phyloP scores from a whole-genome alignment of 2,113 vertebrate species.

The Malurus cyaneus region DNA sequence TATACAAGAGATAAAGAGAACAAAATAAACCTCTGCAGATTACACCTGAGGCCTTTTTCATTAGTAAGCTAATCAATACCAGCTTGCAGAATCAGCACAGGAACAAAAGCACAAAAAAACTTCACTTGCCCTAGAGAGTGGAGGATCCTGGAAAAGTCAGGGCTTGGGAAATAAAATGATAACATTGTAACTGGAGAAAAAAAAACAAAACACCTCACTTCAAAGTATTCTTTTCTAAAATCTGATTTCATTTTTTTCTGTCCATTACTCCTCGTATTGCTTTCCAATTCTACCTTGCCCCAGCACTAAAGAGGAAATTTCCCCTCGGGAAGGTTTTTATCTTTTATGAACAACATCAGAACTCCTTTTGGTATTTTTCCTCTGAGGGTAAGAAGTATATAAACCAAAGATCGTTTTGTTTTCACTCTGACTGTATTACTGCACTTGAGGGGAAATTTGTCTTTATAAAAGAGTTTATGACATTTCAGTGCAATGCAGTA shows the following conservation, averaged over 20 bases:
- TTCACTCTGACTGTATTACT: slow-evolving; percentile 55
- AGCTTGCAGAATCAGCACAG: neutral
- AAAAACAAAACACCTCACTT: neutral
- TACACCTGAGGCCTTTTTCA: neutral
- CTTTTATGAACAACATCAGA: slow-evolving; percentile 48
- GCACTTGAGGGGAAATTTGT: slow-evolving; percentile 62
- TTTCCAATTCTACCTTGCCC: slow-evolving; percentile 43
- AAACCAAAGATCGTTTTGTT: slow-evolving; percentile 59
- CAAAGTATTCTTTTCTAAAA: slow-evolving; percentile 6
- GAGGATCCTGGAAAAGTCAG: neutral
- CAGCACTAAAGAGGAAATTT: slow-evolving; percentile 53
- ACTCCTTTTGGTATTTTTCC: slow-evolving; percentile 54
- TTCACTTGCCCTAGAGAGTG: neutral
- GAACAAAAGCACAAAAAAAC: neutral
- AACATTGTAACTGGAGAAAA: neutral
- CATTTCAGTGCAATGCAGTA: slow-evolving; percentile 21
- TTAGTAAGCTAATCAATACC: slow-evolving; percentile 18
- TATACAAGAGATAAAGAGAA: neutral
- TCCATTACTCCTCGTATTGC: slow-evolving; percentile 17
- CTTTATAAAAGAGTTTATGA: slow-evolving; percentile 61
- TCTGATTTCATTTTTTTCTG: slow-evolving; percentile 35
- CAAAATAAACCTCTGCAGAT: neutral
- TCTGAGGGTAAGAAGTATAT: slow-evolving; percentile 51
- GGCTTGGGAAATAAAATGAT: neutral
- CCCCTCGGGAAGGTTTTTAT: slow-evolving; percentile 51